Evolutionary conservation across 2,113 vertebrate species (phyloP), one percentile per base, ranked within the genome.

Genomic region (Siniperca knerii): DNA sequence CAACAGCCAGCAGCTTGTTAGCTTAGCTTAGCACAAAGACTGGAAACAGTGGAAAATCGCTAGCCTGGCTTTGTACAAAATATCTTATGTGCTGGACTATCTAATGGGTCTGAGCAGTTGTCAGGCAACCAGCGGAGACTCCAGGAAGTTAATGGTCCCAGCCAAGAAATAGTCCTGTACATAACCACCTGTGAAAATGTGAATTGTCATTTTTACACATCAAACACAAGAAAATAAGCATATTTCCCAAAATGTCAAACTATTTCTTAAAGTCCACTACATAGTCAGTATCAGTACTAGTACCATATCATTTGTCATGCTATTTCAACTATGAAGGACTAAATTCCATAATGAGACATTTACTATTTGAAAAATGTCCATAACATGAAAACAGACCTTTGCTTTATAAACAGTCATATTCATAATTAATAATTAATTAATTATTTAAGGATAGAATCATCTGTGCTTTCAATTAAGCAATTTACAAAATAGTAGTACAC

Each of bases 361-460:
- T 23, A 35, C 2, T 74, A 29, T 54, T 54, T 18, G 4, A 15
- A 48, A 69, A 29, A 25, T 35, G 21, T 6, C 12, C 10, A 33
- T 44, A 62, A 52, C 50, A 21, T n/a, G 13, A 77, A 83, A 77
- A 68, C 13, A 48, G 10, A 75, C 6, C 5, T 57, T 42, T 58
- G 70, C 52, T 57, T 58, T 52, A 2, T 52, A 52, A 20, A 52
- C 25, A 61, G 25, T 33, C 60, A 29, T 29, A 10, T 35, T 67
- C 37, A 11, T 16, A 40, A 57, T 29, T 29, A 29, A 29, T 29
- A 29, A 29, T 29, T 29, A 29, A 29, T 29, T 29, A 29, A 29
- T 29, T 29, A 29, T 29, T 29, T 29, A 29, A 73, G 21, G 35
- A 58, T 8, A 40, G 4, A 55, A n/a, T 57, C 12, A 58, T 20